Evolutionary conservation across 2,113 vertebrate genomes (phyloP), one percentile per base, ranked within the genome.

Genomic region (Panurus biarmicus): DNA sequence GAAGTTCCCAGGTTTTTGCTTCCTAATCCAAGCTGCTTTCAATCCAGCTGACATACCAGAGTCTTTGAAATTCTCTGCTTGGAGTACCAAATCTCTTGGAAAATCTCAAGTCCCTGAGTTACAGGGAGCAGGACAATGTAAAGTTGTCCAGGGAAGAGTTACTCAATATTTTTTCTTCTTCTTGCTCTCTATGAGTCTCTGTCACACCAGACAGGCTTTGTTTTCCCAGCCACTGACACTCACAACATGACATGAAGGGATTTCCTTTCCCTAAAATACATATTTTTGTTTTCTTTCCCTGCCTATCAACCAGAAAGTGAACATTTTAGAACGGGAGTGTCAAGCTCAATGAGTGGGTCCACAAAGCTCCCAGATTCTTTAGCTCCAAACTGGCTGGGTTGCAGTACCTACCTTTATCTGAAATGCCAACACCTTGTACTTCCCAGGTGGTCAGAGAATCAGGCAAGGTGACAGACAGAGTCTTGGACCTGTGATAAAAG

Each of bases 361-460:
- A 26, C 36, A 79, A 89, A 79, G 20, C 9, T 58, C 20, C 24
- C 33, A 58, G 67, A 36, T n/a, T 47, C 18, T 76, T 76, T n/a
- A 54, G 44, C 38, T 85, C 31, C 62, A 58, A 51, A 6, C 24
- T 11, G 60, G 21, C 35, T 11, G 57, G 53, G 58, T 17, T 58
- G 24, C 19, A 53, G 62, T 47, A 58, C 98, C 94, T 74, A 98
- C 99, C 99, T 40, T 97, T 94, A 22, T 97, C 86, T 76, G 98
- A 99, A 96, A 99, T 97, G 79, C 98, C 98, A 73, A 99, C 85
- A 15, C 98, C 98, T 95, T 97, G 98, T 40, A 99, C 57, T 96
- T 99, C 97, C 99, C 99, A 99, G 31, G 98, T 99, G 56, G 99
- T 99, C 40, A 99, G 96, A 18, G 99, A 99, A 96, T 99, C 98